A percentile compares a stretch with the other conserved stretches of the same genome.
These are phyloP conservation scores for Pristis pectinata DNA, from an alignment of 2,797 vertebrate species.

Conservation along the genomic window DNA sequence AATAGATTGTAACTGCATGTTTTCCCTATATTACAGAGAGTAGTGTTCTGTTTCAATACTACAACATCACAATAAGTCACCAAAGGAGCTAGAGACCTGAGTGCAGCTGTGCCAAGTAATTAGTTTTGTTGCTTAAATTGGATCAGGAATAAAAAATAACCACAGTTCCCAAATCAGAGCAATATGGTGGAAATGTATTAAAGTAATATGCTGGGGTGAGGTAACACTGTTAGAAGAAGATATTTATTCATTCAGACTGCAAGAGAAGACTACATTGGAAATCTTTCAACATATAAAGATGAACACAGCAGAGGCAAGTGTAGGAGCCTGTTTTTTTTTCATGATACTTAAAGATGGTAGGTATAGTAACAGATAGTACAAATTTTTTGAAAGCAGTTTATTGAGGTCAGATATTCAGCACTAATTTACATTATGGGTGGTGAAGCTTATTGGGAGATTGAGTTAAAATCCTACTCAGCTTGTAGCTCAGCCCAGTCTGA, in stretches of 20 bases:
- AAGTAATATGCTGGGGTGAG: constrained; percentile 4
- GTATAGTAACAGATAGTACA: not conserved
- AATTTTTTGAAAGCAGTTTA: not conserved
- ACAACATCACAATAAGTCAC: constrained; percentile 21
- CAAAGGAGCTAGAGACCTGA: not conserved
- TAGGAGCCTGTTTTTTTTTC: not conserved
- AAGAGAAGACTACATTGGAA: too few relatives aligned
- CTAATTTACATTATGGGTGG: not conserved
- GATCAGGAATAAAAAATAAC: constrained; percentile 13
- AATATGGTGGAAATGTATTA: constrained; percentile 22
- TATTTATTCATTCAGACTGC: constrained; percentile 17
- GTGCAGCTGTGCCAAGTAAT: constrained; percentile 36
- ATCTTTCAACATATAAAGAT: not conserved
- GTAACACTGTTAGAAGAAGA: not conserved
- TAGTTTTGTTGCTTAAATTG: constrained; percentile 32
- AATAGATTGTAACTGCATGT: constrained; percentile 36
- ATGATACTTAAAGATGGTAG: not conserved
- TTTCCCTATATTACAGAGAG: constrained; percentile 25
- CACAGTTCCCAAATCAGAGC: constrained; percentile 30
- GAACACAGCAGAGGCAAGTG: not conserved
- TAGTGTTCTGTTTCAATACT: constrained; percentile 3
- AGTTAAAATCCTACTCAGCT: not conserved
- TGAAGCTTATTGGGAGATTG: too few relatives aligned
- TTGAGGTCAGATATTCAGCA: not conserved
- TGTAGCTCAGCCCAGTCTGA: not conserved